Conservation (phyloP, 2,888 invertebrate species). For the Cyclophora punctaria region DNA sequence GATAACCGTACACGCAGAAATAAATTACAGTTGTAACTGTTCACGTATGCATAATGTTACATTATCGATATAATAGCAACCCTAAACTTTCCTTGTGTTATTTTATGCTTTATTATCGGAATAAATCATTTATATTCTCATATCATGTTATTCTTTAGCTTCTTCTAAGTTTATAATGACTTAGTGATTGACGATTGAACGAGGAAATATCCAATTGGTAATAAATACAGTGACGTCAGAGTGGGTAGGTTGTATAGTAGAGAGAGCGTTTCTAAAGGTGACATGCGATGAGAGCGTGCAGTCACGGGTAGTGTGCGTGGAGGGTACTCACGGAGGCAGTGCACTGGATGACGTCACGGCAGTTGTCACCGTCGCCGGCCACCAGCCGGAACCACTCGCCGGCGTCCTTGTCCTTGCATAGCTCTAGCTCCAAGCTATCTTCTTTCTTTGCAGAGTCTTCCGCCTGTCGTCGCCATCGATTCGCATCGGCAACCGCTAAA, state of each 20-base stretch:
- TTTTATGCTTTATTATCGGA: too few species aligned
- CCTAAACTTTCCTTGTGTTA: too few species aligned
- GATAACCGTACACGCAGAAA: too few species aligned
- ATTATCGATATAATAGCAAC: too few species aligned
- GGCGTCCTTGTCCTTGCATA: conserved; percentile 95
- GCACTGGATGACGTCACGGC: conserved; percentile 96
- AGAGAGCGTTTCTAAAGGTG: conserved; percentile 5
- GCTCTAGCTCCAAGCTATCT: conserved; percentile 89
- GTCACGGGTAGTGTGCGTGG: conserved; percentile 10
- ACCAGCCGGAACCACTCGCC: conserved; percentile 96
- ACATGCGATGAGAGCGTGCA: conserved; percentile 13
- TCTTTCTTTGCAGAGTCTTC: conserved; percentile 84
- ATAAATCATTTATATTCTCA: too few species aligned
- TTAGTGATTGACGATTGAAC: too few species aligned
- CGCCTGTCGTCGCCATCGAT: conserved; percentile 80
- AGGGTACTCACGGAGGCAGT: conserved; percentile 86
- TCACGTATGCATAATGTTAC: too few species aligned
- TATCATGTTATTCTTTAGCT: too few species aligned
- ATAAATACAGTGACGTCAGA: neutral
- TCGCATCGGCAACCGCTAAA: conserved; percentile 60
- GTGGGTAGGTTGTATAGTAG: neutral
- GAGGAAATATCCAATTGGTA: too few species aligned
- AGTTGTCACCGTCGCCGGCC: conserved; percentile 92
- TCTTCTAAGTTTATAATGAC: too few species aligned
- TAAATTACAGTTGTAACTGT: too few species aligned